Evolutionary conservation across 1,140 invertebrate species (phyloP).

Genomic region (Spodoptera frugiperda): DNA sequence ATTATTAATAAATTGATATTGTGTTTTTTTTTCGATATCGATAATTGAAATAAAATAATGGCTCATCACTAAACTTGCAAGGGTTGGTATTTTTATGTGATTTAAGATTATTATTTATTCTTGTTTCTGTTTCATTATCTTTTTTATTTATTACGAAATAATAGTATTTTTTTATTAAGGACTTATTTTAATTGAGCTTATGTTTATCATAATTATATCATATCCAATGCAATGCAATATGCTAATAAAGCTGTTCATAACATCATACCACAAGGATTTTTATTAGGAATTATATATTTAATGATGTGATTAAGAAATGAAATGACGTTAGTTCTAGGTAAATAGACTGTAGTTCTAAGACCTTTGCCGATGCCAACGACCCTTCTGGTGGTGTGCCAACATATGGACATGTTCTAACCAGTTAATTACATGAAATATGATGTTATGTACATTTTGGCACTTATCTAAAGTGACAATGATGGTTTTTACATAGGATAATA

Average conservation of each 20-base stretch:
- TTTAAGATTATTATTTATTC: too few relatives aligned
- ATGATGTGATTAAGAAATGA: background rate
- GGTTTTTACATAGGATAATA: too few relatives aligned
- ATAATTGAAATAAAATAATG: background rate
- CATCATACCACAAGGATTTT: background rate
- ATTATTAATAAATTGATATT: background rate
- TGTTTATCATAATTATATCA: too few relatives aligned
- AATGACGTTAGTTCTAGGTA: background rate
- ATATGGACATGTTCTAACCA: background rate
- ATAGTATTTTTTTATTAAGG: too few relatives aligned
- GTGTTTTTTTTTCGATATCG: background rate
- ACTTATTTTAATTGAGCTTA: too few relatives aligned
- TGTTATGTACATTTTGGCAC: too few relatives aligned
- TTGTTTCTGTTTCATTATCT: too few relatives aligned
- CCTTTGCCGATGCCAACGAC: conserved; percentile 7
- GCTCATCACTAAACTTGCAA: background rate
- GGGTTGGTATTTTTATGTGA: too few relatives aligned
- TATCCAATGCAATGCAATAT: too few relatives aligned
- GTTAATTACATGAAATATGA: conserved; percentile 5
- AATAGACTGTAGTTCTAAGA: conserved; percentile 15
- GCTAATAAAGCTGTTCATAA: background rate
- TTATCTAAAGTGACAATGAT: too few relatives aligned
- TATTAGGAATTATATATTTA: too few relatives aligned
- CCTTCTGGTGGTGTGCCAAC: conserved; percentile 9
- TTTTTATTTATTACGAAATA: background rate